Conservation (phyloP, 2,797 vertebrate species). For the Loriculus beryllinus region DNA sequence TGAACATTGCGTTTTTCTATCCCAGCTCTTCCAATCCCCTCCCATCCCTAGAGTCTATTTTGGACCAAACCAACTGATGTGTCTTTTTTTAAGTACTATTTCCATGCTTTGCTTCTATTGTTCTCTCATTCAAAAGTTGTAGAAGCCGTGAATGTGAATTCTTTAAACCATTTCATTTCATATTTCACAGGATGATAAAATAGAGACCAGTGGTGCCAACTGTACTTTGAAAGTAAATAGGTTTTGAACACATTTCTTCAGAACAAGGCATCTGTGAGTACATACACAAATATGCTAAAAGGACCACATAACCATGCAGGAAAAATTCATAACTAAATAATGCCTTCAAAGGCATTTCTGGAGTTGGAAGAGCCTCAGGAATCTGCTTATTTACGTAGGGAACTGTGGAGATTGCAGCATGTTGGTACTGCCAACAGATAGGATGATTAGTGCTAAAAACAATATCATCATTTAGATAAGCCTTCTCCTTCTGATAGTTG, state of each 20-base stretch:
- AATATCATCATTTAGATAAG: conserved; percentile 69
- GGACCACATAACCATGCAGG: not conserved
- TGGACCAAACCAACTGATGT: not conserved
- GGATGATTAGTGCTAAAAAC: conserved; percentile 63
- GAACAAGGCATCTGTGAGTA: not conserved
- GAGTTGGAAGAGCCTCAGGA: conserved; percentile 70
- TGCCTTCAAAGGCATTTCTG: conserved; percentile 69
- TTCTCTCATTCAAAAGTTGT: not conserved
- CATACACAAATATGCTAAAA: not conserved
- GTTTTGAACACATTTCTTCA: not conserved
- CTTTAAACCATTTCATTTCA: not conserved
- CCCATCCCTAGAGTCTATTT: conserved; percentile 49
- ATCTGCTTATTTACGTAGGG: conserved; percentile 73
- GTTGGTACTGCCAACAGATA: conserved; percentile 68
- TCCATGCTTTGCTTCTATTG: conserved; percentile 9
- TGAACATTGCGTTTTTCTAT: conserved; percentile 55
- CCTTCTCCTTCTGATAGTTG: conserved; percentile 39
- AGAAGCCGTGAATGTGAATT: not conserved
- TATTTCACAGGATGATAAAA: not conserved
- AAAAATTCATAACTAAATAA: conserved; percentile 45
- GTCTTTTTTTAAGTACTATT: conserved; percentile 21
- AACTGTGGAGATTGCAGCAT: conserved; percentile 61
- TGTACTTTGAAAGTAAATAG: not conserved
- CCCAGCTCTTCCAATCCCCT: conserved; percentile 33
- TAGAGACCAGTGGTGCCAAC: not conserved